Evolutionary conservation across 2,113 vertebrate genomes (phyloP), one percentile per base, ranked within the genome.

Genomic region (Benitochromis conjunctus): DNA sequence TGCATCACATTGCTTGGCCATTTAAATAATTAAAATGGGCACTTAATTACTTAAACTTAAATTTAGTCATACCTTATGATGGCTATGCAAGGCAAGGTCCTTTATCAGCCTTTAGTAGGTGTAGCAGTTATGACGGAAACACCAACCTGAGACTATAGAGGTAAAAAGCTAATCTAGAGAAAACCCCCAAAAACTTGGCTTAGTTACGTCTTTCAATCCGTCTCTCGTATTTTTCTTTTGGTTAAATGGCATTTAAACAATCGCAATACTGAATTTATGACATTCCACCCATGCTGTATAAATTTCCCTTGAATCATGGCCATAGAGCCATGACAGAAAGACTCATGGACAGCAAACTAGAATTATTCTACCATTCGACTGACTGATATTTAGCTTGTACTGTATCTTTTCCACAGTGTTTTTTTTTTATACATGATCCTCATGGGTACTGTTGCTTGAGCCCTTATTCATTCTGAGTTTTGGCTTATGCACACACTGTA

Each of bases 361-460:
- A 64, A 51, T 51, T 34, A 51, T 31, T 43, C 26, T 62, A 21
- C 8, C 60, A 60, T 58, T 64, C 19, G 5, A 81, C 21, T 48
- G 43, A 48, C n/a, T 81, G 41, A 51, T 81, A 81, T 48, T 31
- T 43, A 57, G 36, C 36, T 19, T 9, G 29, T 34, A 51, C 48
- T n/a, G 74, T 54, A 21, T 77, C 74, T 54, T 58, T 58, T 80
- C 54, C 21, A 51, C 43, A n/a, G 24, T 51, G 69, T 19, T 43
- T 31, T 19, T 43, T 31, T 76, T 74, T 76, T 19, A 51, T 51
- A 51, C 43, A 51, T 76, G 43, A 76, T 76, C 69, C 69, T 76
- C 69, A 31, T 8, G 69, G 43, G 69, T 76, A 76, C 69, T 0
- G 21, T 76, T 76, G 69, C 43, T 76, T 3, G 69, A 51, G 43